Conservation (phyloP, 2,888 invertebrate species). For the Copidosoma aretas region DNA sequence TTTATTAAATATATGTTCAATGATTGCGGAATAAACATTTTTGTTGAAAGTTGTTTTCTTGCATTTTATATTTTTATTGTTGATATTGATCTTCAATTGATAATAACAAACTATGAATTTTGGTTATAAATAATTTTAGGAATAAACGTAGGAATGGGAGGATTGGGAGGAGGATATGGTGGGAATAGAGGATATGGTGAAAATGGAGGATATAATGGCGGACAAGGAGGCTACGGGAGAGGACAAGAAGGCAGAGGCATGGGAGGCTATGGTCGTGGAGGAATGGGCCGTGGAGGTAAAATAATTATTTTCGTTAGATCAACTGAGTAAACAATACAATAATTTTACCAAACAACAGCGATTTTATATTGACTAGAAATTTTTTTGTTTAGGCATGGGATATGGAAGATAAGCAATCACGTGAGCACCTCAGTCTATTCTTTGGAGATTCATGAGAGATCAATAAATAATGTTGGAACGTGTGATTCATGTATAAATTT, state of each 20-base stretch:
- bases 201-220: slow-evolving; percentile 2
- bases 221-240: background rate
- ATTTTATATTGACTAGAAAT: background rate
- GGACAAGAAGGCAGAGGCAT: background rate
- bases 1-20: too few species aligned
- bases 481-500: too few species aligned
- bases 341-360: background rate
- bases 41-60: too few species aligned
- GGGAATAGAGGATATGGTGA: background rate
- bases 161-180: background rate
- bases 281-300: background rate
- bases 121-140: background rate
- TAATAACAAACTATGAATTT: too few species aligned
- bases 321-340: background rate
- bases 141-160: background rate
- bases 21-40: too few species aligned
- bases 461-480: background rate
- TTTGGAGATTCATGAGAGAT: background rate
- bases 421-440: background rate
- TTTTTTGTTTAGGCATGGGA: background rate
- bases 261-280: slow-evolving; percentile 10
- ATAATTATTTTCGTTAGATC: background rate
- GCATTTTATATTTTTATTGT: too few species aligned
- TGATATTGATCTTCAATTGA: too few species aligned
- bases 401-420: background rate